Evolutionary conservation across 2,888 invertebrate species (phyloP).

Genomic region (Nasonovia ribisnigri): DNA sequence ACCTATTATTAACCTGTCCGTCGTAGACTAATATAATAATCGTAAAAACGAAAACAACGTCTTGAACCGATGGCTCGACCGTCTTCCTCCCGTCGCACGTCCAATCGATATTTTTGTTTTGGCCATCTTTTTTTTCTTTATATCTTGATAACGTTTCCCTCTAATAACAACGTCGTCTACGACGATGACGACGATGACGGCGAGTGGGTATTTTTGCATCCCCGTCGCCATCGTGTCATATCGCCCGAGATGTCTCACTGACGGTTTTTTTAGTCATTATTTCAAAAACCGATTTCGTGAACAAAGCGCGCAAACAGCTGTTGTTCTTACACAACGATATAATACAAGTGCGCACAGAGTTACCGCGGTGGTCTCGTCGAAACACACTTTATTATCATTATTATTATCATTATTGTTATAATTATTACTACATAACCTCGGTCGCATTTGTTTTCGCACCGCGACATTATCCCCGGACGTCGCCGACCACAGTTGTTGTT

Average conservation of each 20-base stretch:
- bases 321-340: not conserved
- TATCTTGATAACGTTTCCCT: not conserved
- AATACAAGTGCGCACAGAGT: not conserved
- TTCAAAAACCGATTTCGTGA: not conserved
- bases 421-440: not conserved
- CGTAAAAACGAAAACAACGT: not conserved
- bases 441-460: not conserved
- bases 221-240: not conserved
- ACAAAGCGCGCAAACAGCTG: not conserved
- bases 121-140: not conserved
- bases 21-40: not conserved
- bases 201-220: not conserved
- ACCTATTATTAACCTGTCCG: not conserved
- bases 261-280: not conserved
- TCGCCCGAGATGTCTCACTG: not conserved
- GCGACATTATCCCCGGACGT: not conserved
- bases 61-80: not conserved
- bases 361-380: not conserved
- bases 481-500: not conserved
- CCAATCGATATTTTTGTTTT: not conserved
- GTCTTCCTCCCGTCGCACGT: not conserved
- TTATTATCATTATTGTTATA: not conserved
- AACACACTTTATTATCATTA: not conserved
- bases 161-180: not conserved
- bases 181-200: not conserved